A percentile compares a stretch with the other conserved stretches of the same genome.
These are phyloP conservation scores for Fistularia tabacaria DNA, from an alignment of 2,797 vertebrate genomes.

Conservation along the genomic window DNA sequence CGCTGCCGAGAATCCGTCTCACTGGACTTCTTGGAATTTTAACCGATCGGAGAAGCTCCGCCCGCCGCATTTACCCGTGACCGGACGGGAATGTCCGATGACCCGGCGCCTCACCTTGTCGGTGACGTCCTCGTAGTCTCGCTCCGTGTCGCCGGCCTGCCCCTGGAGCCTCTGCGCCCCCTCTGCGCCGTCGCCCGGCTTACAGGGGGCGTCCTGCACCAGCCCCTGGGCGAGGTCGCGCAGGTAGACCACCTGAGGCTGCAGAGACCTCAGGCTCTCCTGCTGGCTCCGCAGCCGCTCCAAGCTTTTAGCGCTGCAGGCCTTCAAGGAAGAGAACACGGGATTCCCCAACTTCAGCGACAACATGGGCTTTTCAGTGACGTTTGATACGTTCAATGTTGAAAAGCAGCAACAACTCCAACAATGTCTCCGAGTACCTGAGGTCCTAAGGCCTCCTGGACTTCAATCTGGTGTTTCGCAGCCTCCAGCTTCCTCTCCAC, in stretches of 20 bases:
- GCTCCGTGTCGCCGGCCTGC: conserved; percentile 81
- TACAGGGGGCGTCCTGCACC: conserved; percentile 85
- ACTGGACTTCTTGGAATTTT: too few species aligned
- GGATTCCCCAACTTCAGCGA: background rate
- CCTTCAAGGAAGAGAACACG: conserved; percentile 54
- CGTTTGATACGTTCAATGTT: too few species aligned
- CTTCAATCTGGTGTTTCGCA: conserved; percentile 91
- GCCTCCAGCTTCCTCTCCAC: conserved; percentile 93
- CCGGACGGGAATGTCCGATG: too few species aligned
- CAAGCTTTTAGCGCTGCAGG: conserved; percentile 93
- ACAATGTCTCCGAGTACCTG: conserved; percentile 50
- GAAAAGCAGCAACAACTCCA: too few species aligned
- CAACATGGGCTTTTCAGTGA: too few species aligned
- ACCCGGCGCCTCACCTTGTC: conserved; percentile 73
- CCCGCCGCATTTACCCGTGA: too few species aligned
- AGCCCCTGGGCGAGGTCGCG: conserved; percentile 87
- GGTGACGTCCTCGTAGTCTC: conserved; percentile 79
- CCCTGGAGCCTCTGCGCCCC: conserved; percentile 81
- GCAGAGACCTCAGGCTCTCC: conserved; percentile 84
- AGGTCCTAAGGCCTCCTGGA: conserved; percentile 90
- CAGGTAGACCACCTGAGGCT: conserved; percentile 90
- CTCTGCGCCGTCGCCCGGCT: conserved; percentile 54
- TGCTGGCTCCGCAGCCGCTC: conserved; percentile 89
- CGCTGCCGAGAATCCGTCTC: too few species aligned
- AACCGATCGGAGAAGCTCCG: too few species aligned